Evolutionary conservation across 2,888 invertebrate genomes (phyloP).

Genomic region (Germaria angustata): DNA sequence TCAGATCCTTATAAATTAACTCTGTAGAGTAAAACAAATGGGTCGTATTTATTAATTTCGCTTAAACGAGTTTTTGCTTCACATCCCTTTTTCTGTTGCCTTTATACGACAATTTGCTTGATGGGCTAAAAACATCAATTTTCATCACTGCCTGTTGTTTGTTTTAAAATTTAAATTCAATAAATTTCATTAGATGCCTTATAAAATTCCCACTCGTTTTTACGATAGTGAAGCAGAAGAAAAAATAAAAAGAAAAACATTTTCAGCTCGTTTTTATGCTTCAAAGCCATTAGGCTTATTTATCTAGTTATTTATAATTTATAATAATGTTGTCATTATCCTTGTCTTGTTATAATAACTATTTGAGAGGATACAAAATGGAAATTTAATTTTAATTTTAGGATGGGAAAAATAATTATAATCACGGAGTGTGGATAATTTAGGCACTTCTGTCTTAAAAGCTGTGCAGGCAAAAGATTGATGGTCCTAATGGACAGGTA

Average conservation of each 20-base stretch:
- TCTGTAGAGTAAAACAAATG: neutral
- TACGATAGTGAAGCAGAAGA: neutral
- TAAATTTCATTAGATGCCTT: conserved; percentile 1
- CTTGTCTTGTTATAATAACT: neutral
- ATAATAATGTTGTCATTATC: conserved; percentile 33
- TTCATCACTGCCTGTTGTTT: neutral
- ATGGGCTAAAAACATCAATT: conserved; percentile 2
- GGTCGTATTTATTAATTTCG: conserved; percentile 13
- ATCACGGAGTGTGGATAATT: neutral
- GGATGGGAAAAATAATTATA: neutral
- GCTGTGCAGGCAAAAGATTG: neutral
- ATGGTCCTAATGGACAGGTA: neutral
- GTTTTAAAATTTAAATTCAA: conserved; percentile 12
- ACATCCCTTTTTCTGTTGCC: neutral
- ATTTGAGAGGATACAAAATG: neutral
- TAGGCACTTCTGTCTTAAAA: neutral
- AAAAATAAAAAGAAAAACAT: neutral
- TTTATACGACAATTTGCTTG: neutral
- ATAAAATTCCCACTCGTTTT: neutral
- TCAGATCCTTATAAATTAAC: conserved; percentile 16
- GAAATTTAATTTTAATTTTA: neutral
- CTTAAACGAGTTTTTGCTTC: neutral
- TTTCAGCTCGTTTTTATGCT: neutral
- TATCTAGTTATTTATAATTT: conserved; percentile 17
- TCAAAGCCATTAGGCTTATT: neutral